These are phyloP conservation scores for Cyclopterus lumpus DNA, from an alignment of 2,797 vertebrate species.

Conservation along the genomic window DNA sequence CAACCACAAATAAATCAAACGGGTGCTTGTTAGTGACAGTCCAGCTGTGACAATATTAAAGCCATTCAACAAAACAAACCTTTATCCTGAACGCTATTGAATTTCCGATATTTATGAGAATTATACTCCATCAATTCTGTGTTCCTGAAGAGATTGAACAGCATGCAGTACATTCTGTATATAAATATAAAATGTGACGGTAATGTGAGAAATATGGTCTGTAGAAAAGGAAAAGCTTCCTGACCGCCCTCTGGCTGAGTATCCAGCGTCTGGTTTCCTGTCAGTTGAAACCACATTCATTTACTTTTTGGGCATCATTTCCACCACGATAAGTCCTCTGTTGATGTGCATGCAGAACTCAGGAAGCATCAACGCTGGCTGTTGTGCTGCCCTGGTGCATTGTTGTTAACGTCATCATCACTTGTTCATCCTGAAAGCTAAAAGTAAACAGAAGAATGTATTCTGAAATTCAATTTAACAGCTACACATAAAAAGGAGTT, in stretches of 20 bases:
- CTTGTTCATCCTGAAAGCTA: conserved; percentile 9
- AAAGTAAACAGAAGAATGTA: background rate
- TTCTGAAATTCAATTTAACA: background rate
- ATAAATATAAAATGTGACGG: background rate
- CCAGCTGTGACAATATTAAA: conserved; percentile 23
- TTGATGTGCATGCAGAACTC: conserved; percentile 14
- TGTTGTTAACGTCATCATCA: background rate
- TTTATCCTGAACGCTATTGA: background rate
- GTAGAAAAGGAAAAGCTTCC: conserved; percentile 14
- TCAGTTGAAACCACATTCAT: conserved; percentile 40
- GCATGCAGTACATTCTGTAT: background rate
- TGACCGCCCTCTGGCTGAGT: conserved; percentile 25
- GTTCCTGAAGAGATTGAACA: background rate
- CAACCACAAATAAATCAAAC: conserved; percentile 26
- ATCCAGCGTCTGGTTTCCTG: conserved; percentile 56
- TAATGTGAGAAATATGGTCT: conserved; percentile 27
- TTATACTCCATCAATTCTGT: background rate
- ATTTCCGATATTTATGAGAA: background rate
- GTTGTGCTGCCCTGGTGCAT: conserved; percentile 3
- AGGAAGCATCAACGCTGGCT: conserved; percentile 14
- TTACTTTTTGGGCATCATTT: conserved; percentile 59
- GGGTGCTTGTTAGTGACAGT: conserved; percentile 16
- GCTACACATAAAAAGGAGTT: background rate
- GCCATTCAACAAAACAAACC: conserved; percentile 4
- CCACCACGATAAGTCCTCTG: conserved; percentile 30